A percentile compares a stretch with the other conserved stretches of the same genome.
These are phyloP conservation scores for Phaedon cochleariae DNA, from an alignment of 2,888 invertebrate species.

Conservation along the genomic window DNA sequence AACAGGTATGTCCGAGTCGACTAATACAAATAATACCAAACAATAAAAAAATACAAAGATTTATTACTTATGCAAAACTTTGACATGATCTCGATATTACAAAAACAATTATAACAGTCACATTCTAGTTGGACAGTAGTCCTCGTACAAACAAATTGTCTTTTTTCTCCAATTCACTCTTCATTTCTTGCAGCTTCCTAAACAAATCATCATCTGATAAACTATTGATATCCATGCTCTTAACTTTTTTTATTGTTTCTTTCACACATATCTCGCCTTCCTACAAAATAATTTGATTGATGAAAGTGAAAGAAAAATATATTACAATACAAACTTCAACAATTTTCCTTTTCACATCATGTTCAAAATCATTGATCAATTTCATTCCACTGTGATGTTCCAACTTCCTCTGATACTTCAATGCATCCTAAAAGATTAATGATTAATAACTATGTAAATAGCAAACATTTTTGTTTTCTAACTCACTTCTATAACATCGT, in stretches of 20 bases:
- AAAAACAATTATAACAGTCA: too few species aligned
- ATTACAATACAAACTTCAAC: slow-evolving; percentile 57
- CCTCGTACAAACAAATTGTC: slow-evolving; percentile 66
- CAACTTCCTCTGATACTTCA: slow-evolving; percentile 74
- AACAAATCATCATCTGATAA: slow-evolving; percentile 59
- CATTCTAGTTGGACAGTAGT: slow-evolving; percentile 43
- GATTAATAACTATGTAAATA: too few species aligned
- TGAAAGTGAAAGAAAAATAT: too few species aligned
- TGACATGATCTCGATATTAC: too few species aligned
- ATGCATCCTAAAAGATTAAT: slow-evolving; percentile 69
- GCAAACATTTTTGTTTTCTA: too few species aligned
- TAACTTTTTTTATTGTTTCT: slow-evolving; percentile 62
- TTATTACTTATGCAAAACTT: too few species aligned
- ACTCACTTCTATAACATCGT: slow-evolving; percentile 76
- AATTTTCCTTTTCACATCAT: slow-evolving; percentile 59
- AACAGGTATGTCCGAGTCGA: too few species aligned
- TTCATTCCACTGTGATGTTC: slow-evolving; percentile 69
- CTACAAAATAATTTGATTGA: slow-evolving; percentile 53
- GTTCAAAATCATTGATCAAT: slow-evolving; percentile 62
- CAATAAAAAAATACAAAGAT: too few species aligned
- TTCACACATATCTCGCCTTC: slow-evolving; percentile 68
- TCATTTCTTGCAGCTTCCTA: slow-evolving; percentile 55
- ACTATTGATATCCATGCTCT: slow-evolving; percentile 54
- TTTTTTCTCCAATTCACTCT: slow-evolving; percentile 57
- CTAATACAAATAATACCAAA: too few species aligned